Evolutionary conservation across 2,113 vertebrate species (phyloP).

Genomic region (Lanius collurio): DNA sequence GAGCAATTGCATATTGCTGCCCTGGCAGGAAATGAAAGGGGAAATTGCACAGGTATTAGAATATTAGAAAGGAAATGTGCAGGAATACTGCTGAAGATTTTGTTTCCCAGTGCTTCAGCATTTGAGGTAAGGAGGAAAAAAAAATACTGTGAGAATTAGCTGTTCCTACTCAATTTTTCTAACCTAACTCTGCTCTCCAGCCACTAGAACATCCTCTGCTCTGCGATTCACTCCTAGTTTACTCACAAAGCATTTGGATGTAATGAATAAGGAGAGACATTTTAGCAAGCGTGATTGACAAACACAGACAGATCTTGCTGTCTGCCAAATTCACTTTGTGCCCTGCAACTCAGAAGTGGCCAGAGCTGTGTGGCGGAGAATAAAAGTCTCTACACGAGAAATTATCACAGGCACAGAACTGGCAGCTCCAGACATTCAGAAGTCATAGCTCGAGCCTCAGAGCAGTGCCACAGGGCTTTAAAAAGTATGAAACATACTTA

Average conservation of each 20-base stretch:
- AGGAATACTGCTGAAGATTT: not conserved
- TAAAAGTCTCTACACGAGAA: not conserved
- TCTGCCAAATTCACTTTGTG: slow-evolving; percentile 39
- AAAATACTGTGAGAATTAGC: not conserved
- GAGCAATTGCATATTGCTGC: not conserved
- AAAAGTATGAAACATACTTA: not conserved
- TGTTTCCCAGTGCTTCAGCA: not conserved
- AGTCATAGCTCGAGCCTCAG: not conserved
- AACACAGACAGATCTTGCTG: slow-evolving; percentile 32
- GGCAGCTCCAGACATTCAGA: not conserved
- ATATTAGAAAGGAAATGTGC: not conserved
- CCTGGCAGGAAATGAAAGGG: not conserved
- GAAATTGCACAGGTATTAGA: not conserved
- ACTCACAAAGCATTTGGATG: slow-evolving; percentile 34
- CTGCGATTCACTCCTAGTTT: slow-evolving; percentile 7
- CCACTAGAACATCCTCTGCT: not conserved
- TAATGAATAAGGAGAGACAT: slow-evolving; percentile 56
- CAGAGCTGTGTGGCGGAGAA: not conserved
- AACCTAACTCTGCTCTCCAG: not conserved
- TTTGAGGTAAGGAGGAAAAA: not conserved
- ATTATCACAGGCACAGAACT: not conserved
- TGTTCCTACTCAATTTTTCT: not conserved
- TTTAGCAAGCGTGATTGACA: slow-evolving; percentile 31
- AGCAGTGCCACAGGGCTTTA: not conserved
- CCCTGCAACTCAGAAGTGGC: not conserved